phyloP scores from a whole-genome alignment of 53 echinoderm and acorn worm genomes.

The Temnopleurus reevesii region DNA sequence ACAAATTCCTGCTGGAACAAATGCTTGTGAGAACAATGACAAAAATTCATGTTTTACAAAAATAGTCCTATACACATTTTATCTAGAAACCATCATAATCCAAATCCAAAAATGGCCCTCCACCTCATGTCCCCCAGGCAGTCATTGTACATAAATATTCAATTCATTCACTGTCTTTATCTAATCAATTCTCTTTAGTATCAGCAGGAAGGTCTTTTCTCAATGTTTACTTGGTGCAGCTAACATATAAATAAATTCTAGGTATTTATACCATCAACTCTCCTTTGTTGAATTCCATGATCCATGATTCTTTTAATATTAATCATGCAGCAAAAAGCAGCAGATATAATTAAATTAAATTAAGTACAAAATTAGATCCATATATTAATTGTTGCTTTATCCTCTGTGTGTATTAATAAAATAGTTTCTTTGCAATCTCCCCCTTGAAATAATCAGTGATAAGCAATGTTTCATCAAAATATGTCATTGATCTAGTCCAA shows the following conservation, averaged over 20 bases:
- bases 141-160: neutral
- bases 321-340: constrained; percentile 10
- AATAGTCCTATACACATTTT: constrained; percentile 44
- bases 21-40: constrained; percentile 34
- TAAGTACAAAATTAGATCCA: constrained; percentile 42
- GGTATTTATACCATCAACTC: neutral
- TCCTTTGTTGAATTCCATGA: neutral
- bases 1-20: constrained; percentile 24
- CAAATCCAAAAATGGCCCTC: neutral
- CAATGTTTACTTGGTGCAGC: neutral
- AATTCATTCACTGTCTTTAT: neutral
- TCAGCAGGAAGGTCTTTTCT: neutral
- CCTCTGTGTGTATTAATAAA: neutral
- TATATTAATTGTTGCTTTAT: neutral
- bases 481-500: neutral
- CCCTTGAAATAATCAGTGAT: neutral
- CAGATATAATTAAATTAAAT: constrained; percentile 6
- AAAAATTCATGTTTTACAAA: constrained; percentile 47
- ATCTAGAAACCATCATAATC: constrained; percentile 33
- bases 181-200: neutral
- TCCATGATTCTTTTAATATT: neutral
- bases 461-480: neutral
- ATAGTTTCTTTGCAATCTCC: neutral
- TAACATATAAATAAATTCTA: neutral
- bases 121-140: neutral